Evolutionary conservation across 2,888 invertebrate species (phyloP).

Genomic region (Ommatoiulus sabulosus): DNA sequence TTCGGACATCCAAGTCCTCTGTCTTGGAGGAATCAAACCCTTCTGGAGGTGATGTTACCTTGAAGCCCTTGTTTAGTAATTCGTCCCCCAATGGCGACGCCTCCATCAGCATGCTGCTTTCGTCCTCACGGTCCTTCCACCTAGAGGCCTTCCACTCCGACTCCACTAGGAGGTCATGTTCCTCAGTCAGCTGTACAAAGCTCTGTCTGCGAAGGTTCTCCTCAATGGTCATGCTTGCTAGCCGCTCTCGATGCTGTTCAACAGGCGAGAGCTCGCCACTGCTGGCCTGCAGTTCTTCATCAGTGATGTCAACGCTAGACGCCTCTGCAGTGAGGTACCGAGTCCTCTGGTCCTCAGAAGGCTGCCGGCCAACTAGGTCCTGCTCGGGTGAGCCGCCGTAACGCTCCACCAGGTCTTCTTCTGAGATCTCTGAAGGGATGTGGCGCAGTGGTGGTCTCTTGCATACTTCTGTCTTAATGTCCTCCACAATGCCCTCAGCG

Average conservation of each 20-base stretch:
- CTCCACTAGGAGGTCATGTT: conserved; percentile 15
- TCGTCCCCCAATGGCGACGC: not conserved
- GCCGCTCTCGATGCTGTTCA: conserved; percentile 56
- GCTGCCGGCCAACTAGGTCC: conserved; percentile 37
- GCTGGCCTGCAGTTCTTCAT: conserved; percentile 75
- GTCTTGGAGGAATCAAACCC: no score
- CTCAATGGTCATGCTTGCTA: conserved; percentile 54
- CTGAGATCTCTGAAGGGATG: conserved; percentile 64
- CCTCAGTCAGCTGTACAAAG: conserved; percentile 58
- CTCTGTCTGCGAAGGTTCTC: conserved; percentile 72
- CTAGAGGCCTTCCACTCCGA: conserved; percentile 49
- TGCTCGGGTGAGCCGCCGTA: conserved; percentile 59
- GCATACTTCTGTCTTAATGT: conserved; percentile 72
- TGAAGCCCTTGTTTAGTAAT: not conserved
- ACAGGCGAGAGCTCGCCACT: conserved; percentile 72
- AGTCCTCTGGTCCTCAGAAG: not conserved
- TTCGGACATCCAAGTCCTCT: not conserved
- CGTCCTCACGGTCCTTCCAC: not conserved
- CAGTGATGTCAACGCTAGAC: conserved; percentile 73
- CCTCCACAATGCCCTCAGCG: conserved; percentile 71
- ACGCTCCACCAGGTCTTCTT: conserved; percentile 63
- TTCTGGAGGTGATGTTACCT: not conserved
- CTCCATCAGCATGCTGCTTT: not conserved
- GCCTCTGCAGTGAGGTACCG: conserved; percentile 68
- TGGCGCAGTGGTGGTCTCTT: conserved; percentile 60